Percentiles rank a stretch among this genome's conserved stretches.
phyloP scores from a whole-genome alignment of 2,888 invertebrate species.

The Lasioglossum oenotherae region DNA sequence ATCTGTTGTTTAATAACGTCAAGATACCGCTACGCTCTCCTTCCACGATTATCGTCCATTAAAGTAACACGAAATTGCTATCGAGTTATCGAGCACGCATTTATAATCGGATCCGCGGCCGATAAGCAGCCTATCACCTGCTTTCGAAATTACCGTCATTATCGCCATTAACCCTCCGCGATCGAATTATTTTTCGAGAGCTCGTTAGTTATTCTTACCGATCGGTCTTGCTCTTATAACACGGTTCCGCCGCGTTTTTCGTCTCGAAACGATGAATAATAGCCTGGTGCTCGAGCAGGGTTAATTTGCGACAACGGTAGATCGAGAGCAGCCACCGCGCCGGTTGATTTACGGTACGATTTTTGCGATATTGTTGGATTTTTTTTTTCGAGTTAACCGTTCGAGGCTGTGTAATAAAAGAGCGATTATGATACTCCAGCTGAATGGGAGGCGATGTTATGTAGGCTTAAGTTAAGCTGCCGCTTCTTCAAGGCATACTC shows the following conservation, averaged over 20 bases:
- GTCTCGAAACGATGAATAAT: not conserved
- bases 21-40: conserved; percentile 40
- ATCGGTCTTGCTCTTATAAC: not conserved
- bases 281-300: not conserved
- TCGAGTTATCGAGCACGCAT: conserved; percentile 59
- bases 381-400: conserved; percentile 1
- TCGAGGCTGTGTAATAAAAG: not conserved
- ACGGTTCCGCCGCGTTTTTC: not conserved
- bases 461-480: conserved; percentile 22
- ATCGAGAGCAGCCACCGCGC: not conserved
- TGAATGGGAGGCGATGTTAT: conserved; percentile 16
- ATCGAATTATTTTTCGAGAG: conserved; percentile 40
- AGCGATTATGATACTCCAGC: conserved; percentile 2
- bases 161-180: conserved; percentile 49
- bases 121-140: conserved; percentile 55
- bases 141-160: conserved; percentile 58
- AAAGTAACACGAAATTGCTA: conserved; percentile 61
- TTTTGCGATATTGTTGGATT: not conserved
- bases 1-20: conserved; percentile 56
- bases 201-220: conserved; percentile 8
- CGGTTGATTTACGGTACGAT: not conserved
- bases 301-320: conserved; percentile 7
- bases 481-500: conserved; percentile 8
- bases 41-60: conserved; percentile 56
- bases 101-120: conserved; percentile 54